Evolutionary conservation across 2,113 vertebrate species (phyloP).

Genomic region (Pteropus alecto): DNA sequence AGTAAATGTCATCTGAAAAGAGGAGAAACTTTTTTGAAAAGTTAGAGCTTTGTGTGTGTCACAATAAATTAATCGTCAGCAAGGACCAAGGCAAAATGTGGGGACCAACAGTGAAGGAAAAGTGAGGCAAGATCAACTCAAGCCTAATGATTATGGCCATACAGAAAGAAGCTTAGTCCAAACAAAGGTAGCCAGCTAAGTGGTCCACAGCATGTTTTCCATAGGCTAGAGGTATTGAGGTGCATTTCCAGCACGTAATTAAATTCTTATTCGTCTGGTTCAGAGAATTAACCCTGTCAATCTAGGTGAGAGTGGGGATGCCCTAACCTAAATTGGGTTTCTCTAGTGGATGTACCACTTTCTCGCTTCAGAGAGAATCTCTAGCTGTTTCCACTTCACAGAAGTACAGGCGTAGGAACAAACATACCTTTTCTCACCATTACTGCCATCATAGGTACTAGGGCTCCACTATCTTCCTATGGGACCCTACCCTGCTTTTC

Average conservation of each 20-base stretch:
- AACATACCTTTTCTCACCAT: not conserved
- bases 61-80: not conserved
- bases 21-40: conserved; percentile 9
- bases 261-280: not conserved
- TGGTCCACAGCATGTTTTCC: not conserved
- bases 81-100: not conserved
- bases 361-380: not conserved
- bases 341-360: not conserved
- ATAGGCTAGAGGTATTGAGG: not conserved
- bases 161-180: not conserved
- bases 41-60: not conserved
- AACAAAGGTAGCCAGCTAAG: not conserved
- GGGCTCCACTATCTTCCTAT: not conserved
- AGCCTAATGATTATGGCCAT: not conserved
- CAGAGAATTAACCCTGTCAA: not conserved
- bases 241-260: not conserved
- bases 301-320: not conserved
- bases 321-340: not conserved
- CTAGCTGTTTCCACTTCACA: not conserved
- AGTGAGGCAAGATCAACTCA: not conserved
- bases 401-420: not conserved
- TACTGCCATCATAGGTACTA: not conserved
- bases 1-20: not conserved
- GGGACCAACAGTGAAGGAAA: not conserved
- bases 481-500: not conserved